Conservation (phyloP, 2,797 vertebrate species). For the Phoxinus dragarum region DNA sequence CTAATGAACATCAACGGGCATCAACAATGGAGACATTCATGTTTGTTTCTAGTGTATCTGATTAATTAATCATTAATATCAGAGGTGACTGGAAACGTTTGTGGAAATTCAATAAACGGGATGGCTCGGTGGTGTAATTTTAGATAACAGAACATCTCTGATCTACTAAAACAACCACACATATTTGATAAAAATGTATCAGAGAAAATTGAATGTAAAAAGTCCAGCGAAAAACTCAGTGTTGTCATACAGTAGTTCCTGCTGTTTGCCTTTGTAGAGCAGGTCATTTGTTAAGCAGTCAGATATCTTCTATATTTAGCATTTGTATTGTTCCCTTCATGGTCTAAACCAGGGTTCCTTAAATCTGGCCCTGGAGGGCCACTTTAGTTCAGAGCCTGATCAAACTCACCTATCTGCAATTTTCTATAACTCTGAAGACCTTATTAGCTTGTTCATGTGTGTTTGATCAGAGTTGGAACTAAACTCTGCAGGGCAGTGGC, state of each 20-base stretch:
- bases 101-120: constrained; percentile 7
- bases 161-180: not conserved
- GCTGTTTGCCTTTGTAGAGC: not conserved
- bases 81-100: constrained; percentile 21
- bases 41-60: not conserved
- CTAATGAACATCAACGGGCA: constrained; percentile 42
- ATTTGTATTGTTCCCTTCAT: constrained; percentile 48
- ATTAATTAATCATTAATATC: constrained; percentile 23
- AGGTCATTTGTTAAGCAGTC: constrained; percentile 49
- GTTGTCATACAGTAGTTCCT: not conserved
- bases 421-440: no score
- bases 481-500: no score
- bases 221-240: not conserved
- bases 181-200: not conserved
- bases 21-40: constrained; percentile 40
- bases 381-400: no score
- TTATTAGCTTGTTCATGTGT: no score
- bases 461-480: no score
- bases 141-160: not conserved
- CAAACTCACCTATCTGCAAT: no score
- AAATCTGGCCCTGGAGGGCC: no score
- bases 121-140: constrained; percentile 40
- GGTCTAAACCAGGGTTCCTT: constrained; percentile 39
- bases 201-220: not conserved
- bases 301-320: constrained; percentile 45